Conservation (phyloP, 2,888 invertebrate species). For the Dichetophora obliterata region DNA sequence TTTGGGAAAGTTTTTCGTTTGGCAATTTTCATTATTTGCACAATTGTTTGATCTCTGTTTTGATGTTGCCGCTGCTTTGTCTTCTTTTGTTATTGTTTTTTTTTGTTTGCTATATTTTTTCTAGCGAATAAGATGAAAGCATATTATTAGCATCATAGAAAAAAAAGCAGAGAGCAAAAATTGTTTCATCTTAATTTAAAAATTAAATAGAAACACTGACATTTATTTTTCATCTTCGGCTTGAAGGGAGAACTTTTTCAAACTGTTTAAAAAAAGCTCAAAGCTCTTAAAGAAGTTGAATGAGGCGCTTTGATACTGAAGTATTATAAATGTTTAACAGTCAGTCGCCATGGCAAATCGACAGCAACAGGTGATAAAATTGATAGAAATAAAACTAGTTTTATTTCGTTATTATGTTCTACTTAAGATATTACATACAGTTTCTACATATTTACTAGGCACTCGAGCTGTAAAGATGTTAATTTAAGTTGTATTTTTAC, state of each 20-base stretch:
- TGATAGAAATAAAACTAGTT: neutral
- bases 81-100: neutral
- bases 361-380: slow-evolving; percentile 8
- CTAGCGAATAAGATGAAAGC: neutral
- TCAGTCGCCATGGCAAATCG: neutral
- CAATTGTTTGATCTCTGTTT: slow-evolving; percentile 29
- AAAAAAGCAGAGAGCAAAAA: neutral
- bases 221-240: neutral
- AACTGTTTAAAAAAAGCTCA: neutral
- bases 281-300: no score
- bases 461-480: neutral
- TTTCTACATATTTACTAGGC: neutral
- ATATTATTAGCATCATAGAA: neutral
- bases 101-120: neutral
- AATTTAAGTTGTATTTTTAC: neutral
- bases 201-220: neutral
- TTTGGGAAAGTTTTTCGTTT: neutral
- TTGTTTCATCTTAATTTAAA: neutral
- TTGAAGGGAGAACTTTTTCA: neutral
- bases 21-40: slow-evolving; percentile 24
- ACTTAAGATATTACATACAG: neutral
- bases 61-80: slow-evolving; percentile 13
- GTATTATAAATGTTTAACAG: neutral
- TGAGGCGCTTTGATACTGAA: neutral
- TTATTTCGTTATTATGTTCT: neutral